These are phyloP conservation scores for Drosophila tripunctata DNA, from an alignment of 2,888 invertebrate species.

Conservation along the genomic window DNA sequence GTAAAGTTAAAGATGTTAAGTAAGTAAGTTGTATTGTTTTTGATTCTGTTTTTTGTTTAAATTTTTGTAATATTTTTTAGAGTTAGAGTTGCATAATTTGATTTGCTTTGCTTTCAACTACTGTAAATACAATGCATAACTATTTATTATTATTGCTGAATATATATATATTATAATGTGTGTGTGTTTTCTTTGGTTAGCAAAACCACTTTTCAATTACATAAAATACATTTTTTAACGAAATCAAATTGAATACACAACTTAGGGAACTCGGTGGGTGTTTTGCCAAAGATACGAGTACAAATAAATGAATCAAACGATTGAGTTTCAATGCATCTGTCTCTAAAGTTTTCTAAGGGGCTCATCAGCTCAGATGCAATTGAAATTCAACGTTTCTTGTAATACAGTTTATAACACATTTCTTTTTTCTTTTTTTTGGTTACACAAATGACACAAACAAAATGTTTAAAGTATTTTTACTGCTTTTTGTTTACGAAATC, in stretches of 20 bases:
- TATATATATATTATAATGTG: constrained; percentile 24
- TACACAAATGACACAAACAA: constrained; percentile 39
- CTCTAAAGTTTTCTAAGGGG: constrained; percentile 12
- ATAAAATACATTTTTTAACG: constrained; percentile 1
- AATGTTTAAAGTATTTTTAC: constrained; percentile 10
- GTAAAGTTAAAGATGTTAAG: constrained; percentile 71
- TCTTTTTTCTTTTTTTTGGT: not conserved
- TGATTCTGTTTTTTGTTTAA: constrained; percentile 7
- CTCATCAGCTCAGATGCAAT: constrained; percentile 27
- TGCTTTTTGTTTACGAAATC: constrained; percentile 15
- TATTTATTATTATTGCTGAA: constrained; percentile 19
- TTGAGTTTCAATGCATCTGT: constrained; percentile 37
- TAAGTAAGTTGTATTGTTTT: constrained; percentile 43
- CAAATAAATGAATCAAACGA: constrained; percentile 27
- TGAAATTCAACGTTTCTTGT: constrained; percentile 41
- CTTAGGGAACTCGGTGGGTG: constrained; percentile 62
- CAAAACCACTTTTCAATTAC: constrained; percentile 53
- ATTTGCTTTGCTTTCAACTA: constrained; percentile 34
- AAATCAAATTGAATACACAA: constrained; percentile 28
- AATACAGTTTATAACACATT: constrained; percentile 5
- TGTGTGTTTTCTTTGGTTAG: constrained; percentile 26
- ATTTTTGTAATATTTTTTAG: constrained; percentile 12
- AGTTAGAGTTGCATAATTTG: constrained; percentile 43
- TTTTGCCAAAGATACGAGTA: constrained; percentile 63
- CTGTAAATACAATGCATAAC: constrained; percentile 41